These are phyloP conservation scores for Matsumyia berberina DNA, from an alignment of 2,888 invertebrate genomes.

Conservation along the genomic window DNA sequence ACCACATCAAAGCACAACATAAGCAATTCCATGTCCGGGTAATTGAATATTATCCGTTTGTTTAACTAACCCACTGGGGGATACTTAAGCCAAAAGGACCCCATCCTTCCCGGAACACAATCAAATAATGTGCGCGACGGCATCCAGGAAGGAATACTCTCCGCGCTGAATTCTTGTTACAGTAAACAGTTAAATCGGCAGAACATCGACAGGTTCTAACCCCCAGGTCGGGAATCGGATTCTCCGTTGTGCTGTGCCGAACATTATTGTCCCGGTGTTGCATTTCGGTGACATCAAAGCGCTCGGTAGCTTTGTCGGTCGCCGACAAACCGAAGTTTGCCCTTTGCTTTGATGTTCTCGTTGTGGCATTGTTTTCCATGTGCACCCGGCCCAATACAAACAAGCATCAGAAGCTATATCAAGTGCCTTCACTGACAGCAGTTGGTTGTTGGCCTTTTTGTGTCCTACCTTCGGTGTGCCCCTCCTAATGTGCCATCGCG, in stretches of 20 bases:
- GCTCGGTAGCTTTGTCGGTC: slow-evolving; percentile 68
- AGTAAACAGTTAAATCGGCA: slow-evolving; percentile 64
- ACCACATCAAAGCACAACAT: slow-evolving; percentile 72
- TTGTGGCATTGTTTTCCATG: slow-evolving; percentile 64
- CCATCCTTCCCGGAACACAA: slow-evolving; percentile 54
- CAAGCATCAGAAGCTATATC: slow-evolving; percentile 72
- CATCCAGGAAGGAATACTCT: slow-evolving; percentile 54
- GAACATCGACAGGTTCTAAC: slow-evolving; percentile 58
- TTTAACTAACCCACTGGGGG: slow-evolving; percentile 33
- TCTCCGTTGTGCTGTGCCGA: background rate
- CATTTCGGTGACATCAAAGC: slow-evolving; percentile 73
- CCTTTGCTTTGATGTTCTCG: slow-evolving; percentile 70
- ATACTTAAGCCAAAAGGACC: slow-evolving; percentile 59
- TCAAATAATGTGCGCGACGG: slow-evolving; percentile 19
- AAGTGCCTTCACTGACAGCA: slow-evolving; percentile 54
- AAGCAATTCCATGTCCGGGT: slow-evolving; percentile 73
- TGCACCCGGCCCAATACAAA: slow-evolving; percentile 44
- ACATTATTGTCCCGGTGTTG: slow-evolving; percentile 45
- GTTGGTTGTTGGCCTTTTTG: slow-evolving; percentile 28
- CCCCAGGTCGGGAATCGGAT: slow-evolving; percentile 57
- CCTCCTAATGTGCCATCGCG: slow-evolving; percentile 36
- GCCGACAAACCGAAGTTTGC: slow-evolving; percentile 75
- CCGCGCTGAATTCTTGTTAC: slow-evolving; percentile 31
- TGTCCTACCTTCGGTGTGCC: background rate
- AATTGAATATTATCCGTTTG: slow-evolving; percentile 71